A percentile compares a stretch with the other conserved stretches of the same genome.
Conservation (phyloP, 1,140 invertebrate genomes). For the Cardiocondyla obscurior region DNA sequence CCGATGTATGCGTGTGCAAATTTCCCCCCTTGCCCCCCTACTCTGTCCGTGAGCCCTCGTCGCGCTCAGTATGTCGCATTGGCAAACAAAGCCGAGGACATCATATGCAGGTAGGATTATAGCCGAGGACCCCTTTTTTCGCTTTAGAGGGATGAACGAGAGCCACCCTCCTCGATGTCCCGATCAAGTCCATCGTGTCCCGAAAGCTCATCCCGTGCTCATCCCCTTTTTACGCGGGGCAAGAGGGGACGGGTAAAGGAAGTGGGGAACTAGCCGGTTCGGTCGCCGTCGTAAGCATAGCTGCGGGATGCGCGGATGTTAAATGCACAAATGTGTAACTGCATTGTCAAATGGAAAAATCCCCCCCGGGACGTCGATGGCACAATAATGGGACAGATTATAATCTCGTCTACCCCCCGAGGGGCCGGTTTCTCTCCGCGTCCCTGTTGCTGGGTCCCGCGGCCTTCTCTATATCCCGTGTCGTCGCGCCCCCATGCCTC, state of each 20-base stretch:
- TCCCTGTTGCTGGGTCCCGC: slow-evolving; percentile 44
- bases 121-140: slow-evolving; percentile 78
- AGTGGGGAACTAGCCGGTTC: too few species aligned
- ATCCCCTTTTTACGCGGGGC: neutral
- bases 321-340: slow-evolving; percentile 84
- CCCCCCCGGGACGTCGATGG: slow-evolving; percentile 83
- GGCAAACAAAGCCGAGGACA: slow-evolving; percentile 78
- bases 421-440: slow-evolving; percentile 38
- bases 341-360: slow-evolving; percentile 82
- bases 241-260: too few species aligned
- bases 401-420: slow-evolving; percentile 84
- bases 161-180: slow-evolving; percentile 51
- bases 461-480: slow-evolving; percentile 26
- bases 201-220: slow-evolving; percentile 36
- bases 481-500: slow-evolving; percentile 30
- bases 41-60: neutral
- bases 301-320: slow-evolving; percentile 76
- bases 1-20: neutral
- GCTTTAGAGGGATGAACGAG: slow-evolving; percentile 64
- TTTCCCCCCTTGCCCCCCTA: neutral
- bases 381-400: slow-evolving; percentile 85
- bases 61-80: slow-evolving; percentile 63
- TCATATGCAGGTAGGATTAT: slow-evolving; percentile 84
- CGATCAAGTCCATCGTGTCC: slow-evolving; percentile 39
- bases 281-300: slow-evolving; percentile 35